phyloP scores from a whole-genome alignment of 2,797 vertebrate species.

The Uromys caudimaculatus region DNA sequence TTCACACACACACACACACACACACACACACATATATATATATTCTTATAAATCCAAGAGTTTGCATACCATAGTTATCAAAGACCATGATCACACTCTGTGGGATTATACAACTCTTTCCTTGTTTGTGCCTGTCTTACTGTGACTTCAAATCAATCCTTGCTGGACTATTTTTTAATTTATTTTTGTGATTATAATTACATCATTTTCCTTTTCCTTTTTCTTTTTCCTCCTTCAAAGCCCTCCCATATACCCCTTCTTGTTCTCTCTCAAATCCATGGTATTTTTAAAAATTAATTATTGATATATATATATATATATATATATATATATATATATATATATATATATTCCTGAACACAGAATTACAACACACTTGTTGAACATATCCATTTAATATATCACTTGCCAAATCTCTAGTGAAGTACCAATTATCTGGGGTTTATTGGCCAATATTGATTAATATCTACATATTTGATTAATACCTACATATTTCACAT shows the following conservation, averaged over 20 bases:
- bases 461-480: neutral
- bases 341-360: neutral
- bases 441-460: neutral
- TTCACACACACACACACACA: too few species aligned
- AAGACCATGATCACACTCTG: neutral
- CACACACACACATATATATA: too few species aligned
- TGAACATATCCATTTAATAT: neutral
- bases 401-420: neutral
- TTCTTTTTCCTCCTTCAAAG: neutral
- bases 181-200: neutral
- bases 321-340: neutral
- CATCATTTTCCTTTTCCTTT: neutral
- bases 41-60: neutral
- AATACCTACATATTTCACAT: neutral
- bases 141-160: neutral
- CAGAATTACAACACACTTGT: neutral
- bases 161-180: neutral
- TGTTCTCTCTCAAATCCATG: neutral
- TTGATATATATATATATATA: neutral
- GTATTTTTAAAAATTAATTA: neutral
- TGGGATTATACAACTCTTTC: neutral
- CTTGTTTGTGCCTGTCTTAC: neutral
- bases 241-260: neutral
- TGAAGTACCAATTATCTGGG: neutral
- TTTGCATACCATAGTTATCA: neutral